Evolutionary conservation across 1,140 invertebrate species (phyloP), one percentile per base, ranked within the genome.

Genomic region (Drosophila triauraria): DNA sequence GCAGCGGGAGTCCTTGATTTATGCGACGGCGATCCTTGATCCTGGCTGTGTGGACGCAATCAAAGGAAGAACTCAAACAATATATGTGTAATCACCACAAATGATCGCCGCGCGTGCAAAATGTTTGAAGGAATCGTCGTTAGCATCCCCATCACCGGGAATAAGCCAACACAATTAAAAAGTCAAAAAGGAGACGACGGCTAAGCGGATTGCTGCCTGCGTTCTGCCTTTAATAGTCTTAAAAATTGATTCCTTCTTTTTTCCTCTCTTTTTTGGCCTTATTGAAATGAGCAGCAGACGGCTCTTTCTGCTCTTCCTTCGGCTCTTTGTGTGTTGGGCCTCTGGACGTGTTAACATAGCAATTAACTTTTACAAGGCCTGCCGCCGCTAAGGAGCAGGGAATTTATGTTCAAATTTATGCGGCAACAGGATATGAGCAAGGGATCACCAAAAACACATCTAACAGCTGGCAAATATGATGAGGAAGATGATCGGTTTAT

Each of bases 1-100:
- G 25, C 82, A 87, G 82, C 82, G 70, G 82, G 82, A 67, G 75
- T 87, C 78, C 83, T 86, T 86, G 82, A 86, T 86, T 86, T 86
- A 86, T 86, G 83, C 76, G 75, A 72, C 79, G 82, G 53, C 68
- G 59, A 87, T 87, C 83, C 82, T 86, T 86, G 82, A 86, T 86
- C 82, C 82, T 81, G 27, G 59, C 20, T 42, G 30, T n/a, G n/a
- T 30, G 75, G 79, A 79, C 65, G 82, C 79, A 82, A 86, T 86
- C 79, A 76, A 77, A 84, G 62, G 51, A 53, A 62, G 25, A 63
- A 54, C 35, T 44, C 40, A 56, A 65, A 72, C 64, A 65, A 62
- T 75, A 77, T 48, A 30, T 9, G 42, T 25, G 30, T 76, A 83
- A 82, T 82, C 80, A 82, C 80, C 68, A 82, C 80, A 82, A 82